Evolutionary conservation across 2,888 invertebrate genomes (phyloP).

Genomic region (Amorpha juglandis): DNA sequence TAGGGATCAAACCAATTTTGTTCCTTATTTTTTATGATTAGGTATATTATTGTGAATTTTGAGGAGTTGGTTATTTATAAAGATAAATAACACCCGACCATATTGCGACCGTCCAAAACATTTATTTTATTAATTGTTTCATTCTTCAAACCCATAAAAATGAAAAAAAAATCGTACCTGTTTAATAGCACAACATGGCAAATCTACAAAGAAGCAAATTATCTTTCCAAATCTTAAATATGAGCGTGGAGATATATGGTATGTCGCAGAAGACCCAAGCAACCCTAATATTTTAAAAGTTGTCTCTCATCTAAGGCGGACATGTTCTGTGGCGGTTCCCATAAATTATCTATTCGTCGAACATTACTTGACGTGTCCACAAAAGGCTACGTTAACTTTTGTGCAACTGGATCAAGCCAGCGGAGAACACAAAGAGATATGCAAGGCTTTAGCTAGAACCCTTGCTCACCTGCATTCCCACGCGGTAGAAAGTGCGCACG

Average conservation of each 20-base stretch:
- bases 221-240: conserved; percentile 67
- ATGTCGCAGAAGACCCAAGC: conserved; percentile 58
- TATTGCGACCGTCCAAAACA: neutral
- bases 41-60: too few relatives aligned
- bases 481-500: conserved; percentile 75
- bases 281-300: conserved; percentile 79
- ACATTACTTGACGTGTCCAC: conserved; percentile 78
- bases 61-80: neutral
- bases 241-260: conserved; percentile 56
- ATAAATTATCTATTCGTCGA: conserved; percentile 83
- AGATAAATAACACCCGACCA: neutral
- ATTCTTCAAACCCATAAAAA: conserved; percentile 30
- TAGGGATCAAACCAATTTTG: too few relatives aligned
- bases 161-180: conserved; percentile 48
- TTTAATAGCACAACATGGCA: conserved; percentile 8
- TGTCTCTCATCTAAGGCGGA: conserved; percentile 55
- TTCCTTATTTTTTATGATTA: neutral
- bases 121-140: conserved; percentile 21
- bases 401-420: conserved; percentile 68
- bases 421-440: conserved; percentile 61
- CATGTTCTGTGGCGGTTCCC: conserved; percentile 65
- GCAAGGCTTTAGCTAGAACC: conserved; percentile 63
- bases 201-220: conserved; percentile 49
- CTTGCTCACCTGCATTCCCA: conserved; percentile 84
- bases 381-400: conserved; percentile 77